Percentiles rank a stretch among this genome's conserved stretches.
Conservation (phyloP, 2,888 invertebrate genomes). For the Pyralis farinalis region DNA sequence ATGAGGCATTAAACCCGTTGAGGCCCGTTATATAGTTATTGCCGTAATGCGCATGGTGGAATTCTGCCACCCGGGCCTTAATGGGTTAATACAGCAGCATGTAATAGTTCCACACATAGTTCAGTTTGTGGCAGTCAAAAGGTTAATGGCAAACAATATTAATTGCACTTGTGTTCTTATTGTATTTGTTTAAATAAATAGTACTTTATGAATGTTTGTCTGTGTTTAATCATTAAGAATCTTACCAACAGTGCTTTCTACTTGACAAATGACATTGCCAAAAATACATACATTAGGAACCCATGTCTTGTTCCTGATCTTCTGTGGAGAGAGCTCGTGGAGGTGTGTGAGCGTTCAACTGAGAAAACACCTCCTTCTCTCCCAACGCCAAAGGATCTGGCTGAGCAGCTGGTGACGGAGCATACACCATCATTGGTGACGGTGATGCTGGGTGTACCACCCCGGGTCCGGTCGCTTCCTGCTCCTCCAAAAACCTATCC, state of each 20-base stretch:
- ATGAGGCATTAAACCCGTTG: no score
- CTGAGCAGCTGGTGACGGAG: conserved; percentile 61
- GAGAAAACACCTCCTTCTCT: conserved; percentile 74
- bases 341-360: conserved; percentile 60
- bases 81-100: no score
- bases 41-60: no score
- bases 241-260: conserved; percentile 55
- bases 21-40: no score
- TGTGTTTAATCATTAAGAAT: conserved; percentile 1
- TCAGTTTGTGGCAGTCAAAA: no score
- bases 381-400: conserved; percentile 72
- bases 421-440: conserved; percentile 81
- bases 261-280: conserved; percentile 41
- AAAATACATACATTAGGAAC: conserved; percentile 62
- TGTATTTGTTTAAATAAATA: conserved; percentile 11
- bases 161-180: conserved; percentile 2
- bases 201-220: conserved; percentile 1
- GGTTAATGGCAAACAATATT: conserved; percentile 3
- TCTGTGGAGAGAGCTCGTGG: conserved; percentile 61
- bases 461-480: conserved; percentile 87
- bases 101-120: no score
- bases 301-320: conserved; percentile 64
- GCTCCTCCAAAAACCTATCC: conserved; percentile 95
- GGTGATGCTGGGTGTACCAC: conserved; percentile 80
- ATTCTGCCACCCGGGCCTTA: no score